Base-by-base conservation (phyloP, 2,113 vertebrate genomes). In the Ellobius talpinus region DNA sequence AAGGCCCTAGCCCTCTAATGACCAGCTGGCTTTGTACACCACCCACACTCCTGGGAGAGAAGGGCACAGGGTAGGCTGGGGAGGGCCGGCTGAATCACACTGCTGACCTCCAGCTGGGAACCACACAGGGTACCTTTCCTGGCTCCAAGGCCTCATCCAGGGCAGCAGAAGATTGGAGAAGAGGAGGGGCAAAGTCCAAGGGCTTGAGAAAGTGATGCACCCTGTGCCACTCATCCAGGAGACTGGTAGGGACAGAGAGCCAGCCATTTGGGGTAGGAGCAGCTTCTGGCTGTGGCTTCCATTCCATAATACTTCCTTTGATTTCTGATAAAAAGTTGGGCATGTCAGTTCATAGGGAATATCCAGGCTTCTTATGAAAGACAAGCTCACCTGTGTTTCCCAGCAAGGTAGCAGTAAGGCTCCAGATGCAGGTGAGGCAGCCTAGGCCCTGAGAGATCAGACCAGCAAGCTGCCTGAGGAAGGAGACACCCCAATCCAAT, bases 1-100 rank as follows among this genome's bases (percentile, higher is more conserved):
- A 97, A 97, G 96, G 94, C 82, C 96, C 10, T 0, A 73, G 95
- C 90, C 94, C 93, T 47, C 94, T 97, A 97, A 98, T 97, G 93
- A 98, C 93, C 86, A 68, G 89, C 95, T 97, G 93, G 94, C 76
- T 89, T 61, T 45, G 45, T 23, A 13, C 0, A 13, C 96, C 94
- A 93, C 97, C 97, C 93, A 97, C 97, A 93, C 97, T 78, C 76
- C 91, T 19, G 14, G 96, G 50, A 88, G 65, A 72, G 78, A 82
- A 87, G 12, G 82, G 89, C 89, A 55, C 50, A 12, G 4, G 36
- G 81, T 31, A 5, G 21, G 52, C 9, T 6, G 21, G 70, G 70
- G 11, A 81, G 72, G 68, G 89, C 45, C 10, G 19, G 74, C 95
- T 93, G 94, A 97, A 86, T 95, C 95, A 93, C 6, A 21, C 42